Percentiles rank a stretch among this genome's conserved stretches.
Conservation (phyloP, 2,888 invertebrate genomes). For the Abrostola tripartita region DNA sequence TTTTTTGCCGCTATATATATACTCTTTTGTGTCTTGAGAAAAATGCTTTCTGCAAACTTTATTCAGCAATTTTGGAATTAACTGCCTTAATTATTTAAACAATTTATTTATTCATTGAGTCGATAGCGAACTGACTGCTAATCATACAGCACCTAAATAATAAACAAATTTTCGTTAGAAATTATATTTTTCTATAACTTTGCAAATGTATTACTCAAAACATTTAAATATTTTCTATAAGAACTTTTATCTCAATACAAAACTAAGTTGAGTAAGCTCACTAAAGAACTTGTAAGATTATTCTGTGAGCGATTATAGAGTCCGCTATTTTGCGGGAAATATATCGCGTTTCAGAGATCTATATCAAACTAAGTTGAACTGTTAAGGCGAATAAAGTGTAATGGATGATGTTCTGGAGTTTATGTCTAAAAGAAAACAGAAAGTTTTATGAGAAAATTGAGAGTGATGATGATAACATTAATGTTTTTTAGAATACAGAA, state of each 20-base stretch:
- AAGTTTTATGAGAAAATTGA: constrained; percentile 14
- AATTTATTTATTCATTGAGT: no score
- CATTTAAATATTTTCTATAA: constrained; percentile 6
- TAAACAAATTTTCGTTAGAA: no score
- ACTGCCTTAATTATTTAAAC: no score
- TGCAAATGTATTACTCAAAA: background rate
- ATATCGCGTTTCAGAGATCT: constrained; percentile 26
- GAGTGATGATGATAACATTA: background rate
- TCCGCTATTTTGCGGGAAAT: constrained; percentile 23
- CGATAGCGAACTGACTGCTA: no score
- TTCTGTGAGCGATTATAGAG: constrained; percentile 25
- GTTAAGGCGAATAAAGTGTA: constrained; percentile 1
- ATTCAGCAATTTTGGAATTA: no score
- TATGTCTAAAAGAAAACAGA: background rate
- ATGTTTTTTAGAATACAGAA: no score
- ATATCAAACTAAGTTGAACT: constrained; percentile 15
- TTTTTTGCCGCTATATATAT: no score
- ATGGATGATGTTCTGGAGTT: background rate
- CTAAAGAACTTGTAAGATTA: constrained; percentile 23
- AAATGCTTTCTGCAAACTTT: no score
- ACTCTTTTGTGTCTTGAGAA: no score
- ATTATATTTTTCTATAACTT: no score
- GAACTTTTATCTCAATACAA: constrained; percentile 19
- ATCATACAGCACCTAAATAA: no score
- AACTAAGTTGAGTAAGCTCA: constrained; percentile 24